Evolutionary conservation across 2,888 invertebrate genomes (phyloP).

Genomic region (Mimas tiliae): DNA sequence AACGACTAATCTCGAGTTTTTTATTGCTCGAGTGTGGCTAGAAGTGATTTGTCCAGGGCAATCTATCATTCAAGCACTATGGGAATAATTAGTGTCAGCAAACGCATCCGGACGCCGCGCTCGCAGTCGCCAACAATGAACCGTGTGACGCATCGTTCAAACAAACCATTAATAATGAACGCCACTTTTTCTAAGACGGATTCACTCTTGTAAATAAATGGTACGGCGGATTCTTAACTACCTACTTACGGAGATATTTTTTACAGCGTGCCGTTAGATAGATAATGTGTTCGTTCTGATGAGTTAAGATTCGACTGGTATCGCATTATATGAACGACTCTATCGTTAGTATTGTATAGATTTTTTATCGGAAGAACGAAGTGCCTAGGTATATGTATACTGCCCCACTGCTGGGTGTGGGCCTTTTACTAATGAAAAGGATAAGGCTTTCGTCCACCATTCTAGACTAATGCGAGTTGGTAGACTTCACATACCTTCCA

Average conservation of each 20-base stretch:
- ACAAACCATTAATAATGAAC: conserved; percentile 83
- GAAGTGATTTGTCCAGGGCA: conserved; percentile 82
- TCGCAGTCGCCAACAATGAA: conserved; percentile 72
- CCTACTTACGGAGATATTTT: conserved; percentile 81
- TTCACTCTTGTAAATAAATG: conserved; percentile 82
- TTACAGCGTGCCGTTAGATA: conserved; percentile 67
- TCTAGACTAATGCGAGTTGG: too few relatives aligned
- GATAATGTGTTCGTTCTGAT: conserved; percentile 53
- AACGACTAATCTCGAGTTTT: conserved; percentile 76
- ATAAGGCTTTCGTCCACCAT: too few relatives aligned
- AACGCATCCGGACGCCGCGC: conserved; percentile 77
- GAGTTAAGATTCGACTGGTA: conserved; percentile 33
- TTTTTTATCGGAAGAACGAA: background rate
- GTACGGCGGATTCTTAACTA: conserved; percentile 80
- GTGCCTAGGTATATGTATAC: background rate
- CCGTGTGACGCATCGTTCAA: conserved; percentile 80
- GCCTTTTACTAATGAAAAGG: too few relatives aligned
- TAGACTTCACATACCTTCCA: too few relatives aligned
- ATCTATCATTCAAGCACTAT: conserved; percentile 83
- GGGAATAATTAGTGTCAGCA: conserved; percentile 84
- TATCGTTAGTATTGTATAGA: background rate
- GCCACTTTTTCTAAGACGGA: conserved; percentile 80
- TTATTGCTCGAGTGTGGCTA: conserved; percentile 73
- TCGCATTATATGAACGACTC: background rate
- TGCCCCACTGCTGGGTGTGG: too few relatives aligned